Evolutionary conservation across 2,113 vertebrate species (phyloP).

Genomic region (Brachypodius melanocephalos): DNA sequence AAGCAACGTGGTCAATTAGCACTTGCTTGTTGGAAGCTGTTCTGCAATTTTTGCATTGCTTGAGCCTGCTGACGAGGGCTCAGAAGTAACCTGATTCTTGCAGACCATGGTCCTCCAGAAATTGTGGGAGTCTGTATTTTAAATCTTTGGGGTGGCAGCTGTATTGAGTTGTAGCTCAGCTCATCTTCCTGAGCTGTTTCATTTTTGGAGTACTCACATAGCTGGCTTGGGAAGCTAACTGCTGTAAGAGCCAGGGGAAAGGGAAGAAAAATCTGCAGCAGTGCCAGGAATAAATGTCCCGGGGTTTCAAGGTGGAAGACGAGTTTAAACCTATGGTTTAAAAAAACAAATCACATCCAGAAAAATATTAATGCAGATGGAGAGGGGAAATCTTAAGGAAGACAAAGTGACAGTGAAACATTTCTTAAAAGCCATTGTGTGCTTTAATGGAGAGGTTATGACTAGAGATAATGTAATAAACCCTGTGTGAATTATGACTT

Average conservation of each 20-base stretch:
- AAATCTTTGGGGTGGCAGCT: neutral
- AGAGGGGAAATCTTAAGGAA: constrained; percentile 54
- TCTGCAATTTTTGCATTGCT: neutral
- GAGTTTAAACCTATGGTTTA: constrained; percentile 54
- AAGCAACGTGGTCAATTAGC: constrained; percentile 28
- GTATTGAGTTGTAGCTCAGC: rapidly evolving
- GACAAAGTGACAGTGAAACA: constrained; percentile 69
- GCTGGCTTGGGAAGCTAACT: neutral
- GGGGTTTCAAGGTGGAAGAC: constrained; percentile 35
- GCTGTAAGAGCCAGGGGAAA: neutral
- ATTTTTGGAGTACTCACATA: neutral
- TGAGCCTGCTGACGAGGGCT: neutral
- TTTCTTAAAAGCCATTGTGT: constrained; percentile 77
- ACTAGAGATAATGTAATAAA: constrained; percentile 81
- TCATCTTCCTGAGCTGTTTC: neutral
- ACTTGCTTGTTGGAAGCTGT: neutral
- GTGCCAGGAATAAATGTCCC: constrained; percentile 66
- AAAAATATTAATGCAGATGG: constrained; percentile 70
- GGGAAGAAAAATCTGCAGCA: neutral
- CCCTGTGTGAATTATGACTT: constrained; percentile 71
- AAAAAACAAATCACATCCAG: constrained; percentile 68
- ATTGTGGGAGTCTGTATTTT: neutral
- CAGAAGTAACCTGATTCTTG: neutral
- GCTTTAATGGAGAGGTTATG: constrained; percentile 78
- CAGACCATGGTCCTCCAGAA: neutral